Base-by-base conservation (phyloP, 2,888 invertebrate genomes). In the Melangyna quadrimaculata region DNA sequence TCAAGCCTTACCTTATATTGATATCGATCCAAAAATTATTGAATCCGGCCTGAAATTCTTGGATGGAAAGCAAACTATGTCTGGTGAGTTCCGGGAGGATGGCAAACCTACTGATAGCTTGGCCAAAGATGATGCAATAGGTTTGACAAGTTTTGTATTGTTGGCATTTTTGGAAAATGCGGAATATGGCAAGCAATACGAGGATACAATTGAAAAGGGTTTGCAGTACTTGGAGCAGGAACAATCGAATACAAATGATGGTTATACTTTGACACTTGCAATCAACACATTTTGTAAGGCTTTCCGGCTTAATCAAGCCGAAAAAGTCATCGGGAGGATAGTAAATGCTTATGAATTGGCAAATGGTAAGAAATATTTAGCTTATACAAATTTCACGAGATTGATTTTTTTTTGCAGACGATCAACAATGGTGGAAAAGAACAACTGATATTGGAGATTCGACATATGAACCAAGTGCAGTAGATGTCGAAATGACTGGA, bases 361-460 rank as follows among this genome's bases (percentile, higher is more conserved):
- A 17, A 70, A 19, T 55, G 37, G 70, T 67, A 51, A 37, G 45
- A 12, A 14, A 14, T 29, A 10, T 14, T 24, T 37, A 29, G 14
- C 1, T 29, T 19, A 1, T 17, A n/a, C 17, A 14, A 12, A 3
- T 40, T 6, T 24, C 9, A 2, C 1, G 24, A 8, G 9, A 35
- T 35, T 5, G 1, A 27, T 17, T 3, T 10, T 43, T 63, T 27
- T 12, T 87, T 19, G 93, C 94, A 61, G 93, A 88, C 1, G 95
- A 95, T 70, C 93, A 94, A 88, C 95, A 95, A 88, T 97, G 96
- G 95, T 98, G 98, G 98, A 94, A 95, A 45, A 95, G 95, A 86
- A 94, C 92, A 1, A 29, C 12, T 3, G 91, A 92, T 12, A 90
- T 92, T 0, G 89, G 92, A 59, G 89, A 90, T 17, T 93, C 94